Conservation (phyloP, 37 sponge, comb jelly and placozoan genomes). For the Halichondria panicea region DNA sequence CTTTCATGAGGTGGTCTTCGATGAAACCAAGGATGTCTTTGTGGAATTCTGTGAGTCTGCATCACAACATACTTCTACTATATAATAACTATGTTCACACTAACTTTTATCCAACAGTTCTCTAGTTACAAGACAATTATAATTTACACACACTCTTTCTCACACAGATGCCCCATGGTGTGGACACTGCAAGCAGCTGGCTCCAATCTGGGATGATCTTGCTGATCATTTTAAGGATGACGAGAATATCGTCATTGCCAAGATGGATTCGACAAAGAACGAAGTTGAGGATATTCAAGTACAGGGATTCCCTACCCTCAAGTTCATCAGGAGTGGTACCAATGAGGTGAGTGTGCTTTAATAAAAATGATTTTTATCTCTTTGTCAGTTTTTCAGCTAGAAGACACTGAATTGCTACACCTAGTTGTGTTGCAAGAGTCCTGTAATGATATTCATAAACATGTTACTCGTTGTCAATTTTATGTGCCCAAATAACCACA, state of each 20-base stretch:
- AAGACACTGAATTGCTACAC: neutral
- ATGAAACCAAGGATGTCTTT: conserved; percentile 78
- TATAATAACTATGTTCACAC: neutral
- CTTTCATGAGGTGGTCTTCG: conserved; percentile 82
- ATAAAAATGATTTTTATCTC: neutral
- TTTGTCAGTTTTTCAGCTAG: too few species aligned
- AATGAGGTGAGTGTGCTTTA: conserved; percentile 54
- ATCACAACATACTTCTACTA: neutral
- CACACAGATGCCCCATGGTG: conserved; percentile 99
- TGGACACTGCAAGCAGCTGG: conserved; percentile 98
- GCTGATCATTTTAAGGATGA: conserved; percentile 85
- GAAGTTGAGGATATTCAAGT: conserved; percentile 79
- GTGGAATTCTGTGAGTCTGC: conserved; percentile 94
- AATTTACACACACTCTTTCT: neutral
- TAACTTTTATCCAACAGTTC: neutral
- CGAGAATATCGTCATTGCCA: conserved; percentile 91
- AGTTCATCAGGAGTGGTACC: conserved; percentile 82
- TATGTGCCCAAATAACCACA: neutral
- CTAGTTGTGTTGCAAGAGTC: neutral
- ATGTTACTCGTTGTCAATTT: neutral
- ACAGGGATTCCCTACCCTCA: conserved; percentile 92
- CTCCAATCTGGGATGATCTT: conserved; percentile 95
- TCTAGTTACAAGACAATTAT: neutral
- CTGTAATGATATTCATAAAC: neutral
- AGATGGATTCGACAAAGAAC: conserved; percentile 96